A percentile compares a stretch with the other conserved stretches of the same genome.
These are phyloP conservation scores for Lysiphlebus fabarum DNA, from an alignment of 1,140 invertebrate genomes.

Conservation along the genomic window DNA sequence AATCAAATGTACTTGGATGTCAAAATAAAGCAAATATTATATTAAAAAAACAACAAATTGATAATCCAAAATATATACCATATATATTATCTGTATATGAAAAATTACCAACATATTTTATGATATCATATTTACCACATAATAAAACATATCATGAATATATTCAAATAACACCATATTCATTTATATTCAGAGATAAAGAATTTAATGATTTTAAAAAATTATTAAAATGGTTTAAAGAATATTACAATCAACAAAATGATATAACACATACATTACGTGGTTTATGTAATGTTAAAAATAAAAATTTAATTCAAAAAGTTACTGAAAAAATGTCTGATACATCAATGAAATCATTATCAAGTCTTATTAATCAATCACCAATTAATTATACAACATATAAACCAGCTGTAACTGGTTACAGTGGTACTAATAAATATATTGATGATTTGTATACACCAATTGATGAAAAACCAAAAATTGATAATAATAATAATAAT, in stretches of 20 bases:
- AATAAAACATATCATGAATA: conserved; percentile 85
- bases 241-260: conserved; percentile 87
- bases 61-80: conserved; percentile 84
- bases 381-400: conserved; percentile 63
- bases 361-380: conserved; percentile 67
- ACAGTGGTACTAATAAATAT: conserved; percentile 40
- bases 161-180: conserved; percentile 86
- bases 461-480: conserved; percentile 10
- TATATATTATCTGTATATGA: conserved; percentile 85
- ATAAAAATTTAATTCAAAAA: conserved; percentile 65
- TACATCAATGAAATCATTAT: conserved; percentile 70
- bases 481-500: too few relatives aligned
- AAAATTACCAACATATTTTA: conserved; percentile 90
- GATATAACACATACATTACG: conserved; percentile 62
- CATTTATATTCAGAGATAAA: conserved; percentile 85
- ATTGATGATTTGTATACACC: conserved; percentile 34
- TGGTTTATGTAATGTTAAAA: conserved; percentile 55
- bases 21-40: conserved; percentile 84
- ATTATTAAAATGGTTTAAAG: conserved; percentile 95
- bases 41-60: conserved; percentile 81
- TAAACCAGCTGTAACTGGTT: conserved; percentile 56
- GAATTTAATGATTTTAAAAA: conserved; percentile 81
- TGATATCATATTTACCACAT: conserved; percentile 89
- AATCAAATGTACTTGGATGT: conserved; percentile 65
- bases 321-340: conserved; percentile 71